Percentiles rank a stretch among this genome's conserved stretches.
Evolutionary conservation across 2,888 invertebrate species (phyloP).

Genomic region (Troides helena): DNA sequence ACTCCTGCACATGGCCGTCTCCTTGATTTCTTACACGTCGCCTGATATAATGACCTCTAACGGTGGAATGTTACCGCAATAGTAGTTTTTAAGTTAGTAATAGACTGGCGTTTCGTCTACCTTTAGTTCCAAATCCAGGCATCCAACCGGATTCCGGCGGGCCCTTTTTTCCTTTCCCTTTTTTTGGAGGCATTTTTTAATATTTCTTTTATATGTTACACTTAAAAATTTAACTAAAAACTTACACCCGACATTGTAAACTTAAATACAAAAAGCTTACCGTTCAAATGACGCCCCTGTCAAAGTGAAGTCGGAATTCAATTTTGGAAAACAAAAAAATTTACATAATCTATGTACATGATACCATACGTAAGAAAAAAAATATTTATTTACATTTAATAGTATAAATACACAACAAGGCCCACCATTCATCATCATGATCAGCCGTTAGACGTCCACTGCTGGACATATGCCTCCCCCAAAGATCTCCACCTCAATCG

Average conservation of each 20-base stretch:
- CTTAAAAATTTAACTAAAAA: constrained; percentile 33
- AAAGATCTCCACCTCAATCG: too few species aligned
- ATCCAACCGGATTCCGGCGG: constrained; percentile 73
- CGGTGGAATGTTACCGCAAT: too few species aligned
- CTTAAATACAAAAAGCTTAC: constrained; percentile 37
- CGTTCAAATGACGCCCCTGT: constrained; percentile 32
- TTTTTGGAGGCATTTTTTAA: constrained; percentile 61
- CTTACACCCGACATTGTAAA: constrained; percentile 38
- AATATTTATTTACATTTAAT: background rate
- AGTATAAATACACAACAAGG: background rate
- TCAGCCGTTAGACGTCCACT: too few species aligned
- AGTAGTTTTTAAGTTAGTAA: too few species aligned
- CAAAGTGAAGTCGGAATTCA: constrained; percentile 29
- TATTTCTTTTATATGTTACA: constrained; percentile 31
- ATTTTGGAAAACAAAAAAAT: constrained; percentile 26
- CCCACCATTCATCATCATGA: too few species aligned
- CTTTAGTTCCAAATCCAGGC: constrained; percentile 73
- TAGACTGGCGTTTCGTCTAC: constrained; percentile 37
- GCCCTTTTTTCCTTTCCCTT: constrained; percentile 55
- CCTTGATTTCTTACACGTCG: too few species aligned
- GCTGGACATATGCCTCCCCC: too few species aligned
- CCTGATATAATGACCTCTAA: too few species aligned
- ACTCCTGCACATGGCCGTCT: too few species aligned
- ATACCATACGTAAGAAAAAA: constrained; percentile 1
- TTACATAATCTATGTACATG: constrained; percentile 22